These are phyloP conservation scores for Marasmarcha lunaedactyla DNA, from an alignment of 2,888 invertebrate genomes.

Conservation along the genomic window DNA sequence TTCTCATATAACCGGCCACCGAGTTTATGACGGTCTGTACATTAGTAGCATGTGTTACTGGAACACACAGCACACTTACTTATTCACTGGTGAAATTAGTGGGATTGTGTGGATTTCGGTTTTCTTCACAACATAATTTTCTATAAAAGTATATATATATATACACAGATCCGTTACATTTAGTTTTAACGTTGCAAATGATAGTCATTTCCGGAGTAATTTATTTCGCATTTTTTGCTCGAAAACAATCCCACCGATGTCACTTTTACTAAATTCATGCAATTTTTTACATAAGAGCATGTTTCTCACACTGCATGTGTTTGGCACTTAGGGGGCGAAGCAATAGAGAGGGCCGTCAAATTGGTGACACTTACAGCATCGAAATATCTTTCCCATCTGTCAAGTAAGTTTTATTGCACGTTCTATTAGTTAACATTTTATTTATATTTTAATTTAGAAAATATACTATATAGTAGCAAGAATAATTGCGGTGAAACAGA, in stretches of 20 bases:
- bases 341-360: conserved; percentile 85
- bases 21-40: not conserved
- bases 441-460: no score
- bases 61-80: not conserved
- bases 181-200: no score
- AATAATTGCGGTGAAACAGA: no score
- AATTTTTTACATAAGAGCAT: conserved; percentile 8
- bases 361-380: conserved; percentile 90
- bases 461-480: no score
- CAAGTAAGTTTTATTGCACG: conserved; percentile 78
- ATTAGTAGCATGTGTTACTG: not conserved
- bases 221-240: no score
- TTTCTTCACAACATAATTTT: no score
- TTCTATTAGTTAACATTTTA: not conserved
- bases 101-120: no score
- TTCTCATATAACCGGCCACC: not conserved
- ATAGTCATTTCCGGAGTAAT: no score
- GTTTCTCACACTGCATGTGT: conserved; percentile 39
- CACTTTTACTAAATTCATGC: no score
- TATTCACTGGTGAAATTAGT: not conserved
- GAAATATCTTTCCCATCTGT: conserved; percentile 93
- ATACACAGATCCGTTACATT: no score
- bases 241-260: no score
- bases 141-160: no score
- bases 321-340: conserved; percentile 75